Percentiles rank a stretch among this genome's conserved stretches.
Evolutionary conservation across 2,888 invertebrate genomes (phyloP).

Genomic region (Gasteruption jaculator): DNA sequence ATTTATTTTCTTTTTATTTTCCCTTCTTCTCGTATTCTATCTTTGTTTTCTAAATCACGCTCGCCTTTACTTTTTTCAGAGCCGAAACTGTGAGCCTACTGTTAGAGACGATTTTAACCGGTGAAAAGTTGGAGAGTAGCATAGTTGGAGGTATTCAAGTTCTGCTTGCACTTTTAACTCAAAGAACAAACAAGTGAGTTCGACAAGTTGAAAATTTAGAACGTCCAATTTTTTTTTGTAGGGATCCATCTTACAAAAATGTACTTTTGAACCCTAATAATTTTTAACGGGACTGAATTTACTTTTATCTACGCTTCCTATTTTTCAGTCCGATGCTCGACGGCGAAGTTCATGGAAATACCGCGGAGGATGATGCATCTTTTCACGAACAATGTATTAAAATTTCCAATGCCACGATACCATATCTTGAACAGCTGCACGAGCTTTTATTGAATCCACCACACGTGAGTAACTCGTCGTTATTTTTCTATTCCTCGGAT

Average conservation of each 20-base stretch:
- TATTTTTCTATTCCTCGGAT: background rate
- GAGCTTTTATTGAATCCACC: slow-evolving; percentile 67
- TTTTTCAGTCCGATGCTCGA: slow-evolving; percentile 28
- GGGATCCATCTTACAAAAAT: no score
- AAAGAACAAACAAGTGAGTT: slow-evolving; percentile 47
- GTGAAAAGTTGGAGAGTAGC: slow-evolving; percentile 64
- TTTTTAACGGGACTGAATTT: no score
- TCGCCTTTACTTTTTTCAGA: slow-evolving; percentile 43
- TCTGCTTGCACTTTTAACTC: slow-evolving; percentile 68
- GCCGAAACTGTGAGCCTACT: slow-evolving; percentile 65
- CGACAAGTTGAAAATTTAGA: slow-evolving; percentile 10
- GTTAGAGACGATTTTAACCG: slow-evolving; percentile 71
- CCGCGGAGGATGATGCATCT: slow-evolving; percentile 46
- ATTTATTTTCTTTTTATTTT: background rate
- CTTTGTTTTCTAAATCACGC: slow-evolving; percentile 2
- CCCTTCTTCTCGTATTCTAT: no score
- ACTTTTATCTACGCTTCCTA: no score
- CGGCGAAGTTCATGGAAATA: slow-evolving; percentile 35
- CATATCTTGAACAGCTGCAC: slow-evolving; percentile 68
- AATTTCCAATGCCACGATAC: slow-evolving; percentile 64
- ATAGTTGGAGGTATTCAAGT: slow-evolving; percentile 77
- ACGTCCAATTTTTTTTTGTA: no score
- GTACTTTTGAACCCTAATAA: no score
- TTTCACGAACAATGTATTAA: slow-evolving; percentile 60
- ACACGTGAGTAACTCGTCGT: slow-evolving; percentile 57